Conservation (phyloP, 2,113 vertebrate genomes). For the Fregata magnificens region DNA sequence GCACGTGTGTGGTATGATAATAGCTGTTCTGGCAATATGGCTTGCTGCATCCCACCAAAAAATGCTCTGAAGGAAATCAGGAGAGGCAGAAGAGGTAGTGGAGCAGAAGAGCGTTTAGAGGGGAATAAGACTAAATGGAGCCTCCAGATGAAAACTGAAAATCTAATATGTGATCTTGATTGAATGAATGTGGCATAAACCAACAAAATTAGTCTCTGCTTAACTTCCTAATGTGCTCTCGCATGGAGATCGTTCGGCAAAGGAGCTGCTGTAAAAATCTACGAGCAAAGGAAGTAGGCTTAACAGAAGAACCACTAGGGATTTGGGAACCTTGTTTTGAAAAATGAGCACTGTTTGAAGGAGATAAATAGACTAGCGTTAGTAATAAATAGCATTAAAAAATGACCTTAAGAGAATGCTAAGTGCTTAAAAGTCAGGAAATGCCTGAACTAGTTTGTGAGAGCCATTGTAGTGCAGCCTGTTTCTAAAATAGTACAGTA, state of each 20-base stretch:
- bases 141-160: not conserved
- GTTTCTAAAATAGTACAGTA: slow-evolving; percentile 12
- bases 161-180: not conserved
- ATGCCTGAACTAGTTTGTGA: not conserved
- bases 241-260: not conserved
- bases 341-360: not conserved
- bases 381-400: slow-evolving; percentile 3
- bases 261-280: not conserved
- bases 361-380: not conserved
- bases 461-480: not conserved
- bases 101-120: not conserved
- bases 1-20: not conserved
- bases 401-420: slow-evolving; percentile 15
- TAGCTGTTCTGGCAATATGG: accelerated
- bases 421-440: slow-evolving; percentile 43
- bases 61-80: not conserved
- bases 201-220: not conserved
- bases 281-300: not conserved
- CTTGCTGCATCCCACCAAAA: not conserved
- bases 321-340: not conserved
- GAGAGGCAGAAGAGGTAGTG: not conserved
- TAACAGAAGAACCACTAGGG: not conserved
- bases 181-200: not conserved
- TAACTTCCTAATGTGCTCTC: not conserved
- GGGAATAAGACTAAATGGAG: not conserved